These are phyloP conservation scores for Propithecus coquereli DNA, from an alignment of 2,113 vertebrate species.

Conservation along the genomic window DNA sequence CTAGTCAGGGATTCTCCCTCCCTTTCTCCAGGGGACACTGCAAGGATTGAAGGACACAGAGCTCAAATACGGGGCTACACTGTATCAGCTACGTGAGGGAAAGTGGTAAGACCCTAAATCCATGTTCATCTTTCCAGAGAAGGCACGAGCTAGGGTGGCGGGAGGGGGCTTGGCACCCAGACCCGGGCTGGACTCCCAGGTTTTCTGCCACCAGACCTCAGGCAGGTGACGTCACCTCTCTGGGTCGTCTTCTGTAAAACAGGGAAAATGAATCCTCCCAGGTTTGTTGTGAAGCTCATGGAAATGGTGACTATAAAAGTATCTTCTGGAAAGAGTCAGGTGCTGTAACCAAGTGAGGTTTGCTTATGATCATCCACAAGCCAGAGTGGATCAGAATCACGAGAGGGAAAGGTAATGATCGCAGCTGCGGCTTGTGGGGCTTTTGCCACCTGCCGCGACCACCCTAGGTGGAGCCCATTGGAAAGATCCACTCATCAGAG, in stretches of 20 bases:
- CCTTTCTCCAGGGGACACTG: neutral
- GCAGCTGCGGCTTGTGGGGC: neutral
- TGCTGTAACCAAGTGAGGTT: neutral
- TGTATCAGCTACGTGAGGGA: accelerated
- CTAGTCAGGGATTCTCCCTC: neutral
- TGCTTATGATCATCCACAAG: neutral
- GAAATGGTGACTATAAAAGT: neutral
- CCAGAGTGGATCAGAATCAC: neutral
- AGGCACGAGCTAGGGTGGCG: neutral
- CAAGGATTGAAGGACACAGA: neutral
- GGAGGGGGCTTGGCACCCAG: too few species aligned
- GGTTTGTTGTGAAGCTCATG: neutral
- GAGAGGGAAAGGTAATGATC: neutral
- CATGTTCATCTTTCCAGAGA: neutral
- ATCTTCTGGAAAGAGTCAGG: constrained; percentile 11
- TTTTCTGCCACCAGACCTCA: neutral
- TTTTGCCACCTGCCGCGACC: neutral
- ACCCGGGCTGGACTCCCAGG: neutral
- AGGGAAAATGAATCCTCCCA: neutral
- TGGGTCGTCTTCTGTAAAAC: neutral
- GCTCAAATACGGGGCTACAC: neutral
- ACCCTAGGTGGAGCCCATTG: neutral
- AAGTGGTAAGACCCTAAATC: neutral
- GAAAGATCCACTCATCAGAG: neutral
- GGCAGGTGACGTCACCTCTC: neutral